Evolutionary conservation across 2,113 vertebrate genomes (phyloP).

Genomic region (Embiotoca jacksoni): DNA sequence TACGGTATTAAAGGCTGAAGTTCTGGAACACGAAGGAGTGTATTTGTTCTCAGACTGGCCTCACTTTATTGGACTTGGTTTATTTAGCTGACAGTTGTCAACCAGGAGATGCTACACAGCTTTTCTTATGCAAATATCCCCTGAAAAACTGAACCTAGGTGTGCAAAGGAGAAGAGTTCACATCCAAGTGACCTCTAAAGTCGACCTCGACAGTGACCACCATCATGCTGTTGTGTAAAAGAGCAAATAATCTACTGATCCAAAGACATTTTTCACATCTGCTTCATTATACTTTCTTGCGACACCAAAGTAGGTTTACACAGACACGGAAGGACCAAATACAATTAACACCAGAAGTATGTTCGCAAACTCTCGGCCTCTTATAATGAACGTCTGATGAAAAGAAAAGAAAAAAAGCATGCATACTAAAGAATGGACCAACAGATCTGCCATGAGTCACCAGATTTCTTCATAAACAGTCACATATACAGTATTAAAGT

Average conservation of each 20-base stretch:
- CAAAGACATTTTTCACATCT: neutral
- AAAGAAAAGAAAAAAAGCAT: constrained; percentile 4
- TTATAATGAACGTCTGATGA: neutral
- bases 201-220: neutral
- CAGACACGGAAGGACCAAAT: neutral
- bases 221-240: neutral
- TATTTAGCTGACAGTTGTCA: constrained; percentile 24
- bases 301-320: constrained; percentile 3
- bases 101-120: constrained; percentile 10
- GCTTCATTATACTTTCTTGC: constrained; percentile 7
- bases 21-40: constrained; percentile 17
- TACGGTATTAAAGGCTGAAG: constrained; percentile 34
- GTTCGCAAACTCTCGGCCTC: no score
- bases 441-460: neutral
- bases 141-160: constrained; percentile 1
- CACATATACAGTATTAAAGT: constrained; percentile 38
- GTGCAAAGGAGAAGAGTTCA: neutral
- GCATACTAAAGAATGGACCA: neutral
- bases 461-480: neutral
- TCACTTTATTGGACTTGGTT: constrained; percentile 8
- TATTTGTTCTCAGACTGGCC: constrained; percentile 32
- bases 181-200: neutral
- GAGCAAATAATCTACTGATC: neutral
- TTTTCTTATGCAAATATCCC: constrained; percentile 8
- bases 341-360: neutral